Evolutionary conservation across 2,113 vertebrate species (phyloP), one percentile per base, ranked within the genome.

Genomic region (Albula goreensis): DNA sequence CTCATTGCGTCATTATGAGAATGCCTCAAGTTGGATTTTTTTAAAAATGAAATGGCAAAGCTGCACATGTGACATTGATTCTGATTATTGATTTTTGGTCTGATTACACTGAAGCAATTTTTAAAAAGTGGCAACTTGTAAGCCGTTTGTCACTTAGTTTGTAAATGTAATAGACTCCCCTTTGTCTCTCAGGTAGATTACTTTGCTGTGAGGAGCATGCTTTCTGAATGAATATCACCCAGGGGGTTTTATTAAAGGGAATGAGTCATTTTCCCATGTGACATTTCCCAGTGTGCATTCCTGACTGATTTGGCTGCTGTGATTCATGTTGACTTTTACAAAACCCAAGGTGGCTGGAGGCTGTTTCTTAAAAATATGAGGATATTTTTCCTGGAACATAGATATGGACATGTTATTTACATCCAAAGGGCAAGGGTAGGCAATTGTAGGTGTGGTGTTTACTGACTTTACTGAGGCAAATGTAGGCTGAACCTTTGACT

Each of bases 391-490:
- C 56, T 66, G 57, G 12, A 51, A 5, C 53, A 0, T 4, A 12
- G 49, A 66, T 78, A 52, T 66, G 83, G 74, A 87, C 85, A 66
- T 82, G 84, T 31, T 89, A 87, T 88, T 87, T 93, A 90, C 53
- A 87, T 89, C 87, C 85, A 87, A 85, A 22, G 19, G 2, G 19
- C 63, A n/a, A 15, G 17, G 83, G 87, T 17, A 81, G 78, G n/a
- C 41, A 84, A 52, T 86, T 86, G 77, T 84, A 87, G 56, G 84
- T 41, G 31, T 41, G 83, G 53, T 78, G 85, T 91, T 90, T 85
- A 81, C 70, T 31, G 22, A 74, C n/a, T 25, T 31, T 8, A 74
- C 11, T 15, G 70, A 10, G 70, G 17, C n/a, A 31, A 31, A 31
- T 10, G 70, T 74, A 25, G 2, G 5, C 22, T 31, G 70, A 74